Evolutionary conservation across 2,113 vertebrate species (phyloP).

Genomic region (Corapipo altera): DNA sequence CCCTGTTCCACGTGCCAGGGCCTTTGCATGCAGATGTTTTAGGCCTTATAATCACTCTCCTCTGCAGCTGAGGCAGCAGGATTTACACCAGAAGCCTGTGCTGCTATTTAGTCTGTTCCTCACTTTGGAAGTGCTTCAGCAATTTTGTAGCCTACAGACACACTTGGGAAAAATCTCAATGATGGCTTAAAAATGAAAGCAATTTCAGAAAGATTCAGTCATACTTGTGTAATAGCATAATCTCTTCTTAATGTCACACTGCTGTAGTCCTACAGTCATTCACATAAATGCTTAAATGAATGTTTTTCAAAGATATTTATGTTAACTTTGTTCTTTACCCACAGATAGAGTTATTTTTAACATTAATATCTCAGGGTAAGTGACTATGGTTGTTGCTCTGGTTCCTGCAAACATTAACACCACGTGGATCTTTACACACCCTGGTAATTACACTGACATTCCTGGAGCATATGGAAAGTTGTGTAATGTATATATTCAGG

Average conservation of each 20-base stretch:
- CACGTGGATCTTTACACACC: not conserved
- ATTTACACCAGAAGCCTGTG: not conserved
- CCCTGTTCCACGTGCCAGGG: not conserved
- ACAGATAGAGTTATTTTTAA: not conserved
- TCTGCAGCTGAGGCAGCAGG: not conserved
- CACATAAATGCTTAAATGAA: not conserved
- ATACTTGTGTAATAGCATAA: not conserved
- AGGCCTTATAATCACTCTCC: not conserved
- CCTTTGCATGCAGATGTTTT: not conserved
- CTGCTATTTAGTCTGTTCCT: not conserved
- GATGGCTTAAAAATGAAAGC: not conserved
- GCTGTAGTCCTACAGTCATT: not conserved
- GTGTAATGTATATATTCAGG: not conserved
- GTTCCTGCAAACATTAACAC: not conserved
- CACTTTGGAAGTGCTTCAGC: not conserved
- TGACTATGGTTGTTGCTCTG: not conserved
- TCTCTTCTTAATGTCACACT: not conserved
- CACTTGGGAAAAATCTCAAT: not conserved
- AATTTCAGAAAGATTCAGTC: not conserved
- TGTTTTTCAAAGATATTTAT: not conserved
- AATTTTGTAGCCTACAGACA: not conserved
- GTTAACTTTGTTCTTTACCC: not conserved
- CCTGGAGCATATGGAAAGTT: not conserved
- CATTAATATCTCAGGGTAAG: not conserved
- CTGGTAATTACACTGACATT: not conserved